Evolutionary conservation across 2,888 invertebrate species (phyloP).

Genomic region (Amphimallon solstitiale): DNA sequence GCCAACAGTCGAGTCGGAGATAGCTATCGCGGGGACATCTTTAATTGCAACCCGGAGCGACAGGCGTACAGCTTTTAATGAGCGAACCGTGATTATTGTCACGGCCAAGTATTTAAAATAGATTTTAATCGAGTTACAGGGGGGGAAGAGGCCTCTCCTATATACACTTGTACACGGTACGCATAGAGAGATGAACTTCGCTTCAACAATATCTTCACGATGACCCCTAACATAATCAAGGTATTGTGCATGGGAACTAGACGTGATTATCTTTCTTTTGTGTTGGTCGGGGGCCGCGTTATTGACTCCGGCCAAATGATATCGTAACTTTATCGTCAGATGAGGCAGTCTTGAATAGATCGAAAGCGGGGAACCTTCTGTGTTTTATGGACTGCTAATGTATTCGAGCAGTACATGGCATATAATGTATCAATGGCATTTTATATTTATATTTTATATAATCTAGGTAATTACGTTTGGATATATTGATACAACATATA

Average conservation of each 20-base stretch:
- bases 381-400: too few relatives aligned
- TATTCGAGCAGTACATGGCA: too few relatives aligned
- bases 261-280: constrained; percentile 48
- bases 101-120: constrained; percentile 32
- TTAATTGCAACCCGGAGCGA: constrained; percentile 33
- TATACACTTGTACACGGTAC: not conserved
- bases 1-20: not conserved
- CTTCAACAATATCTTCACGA: constrained; percentile 34
- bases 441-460: too few relatives aligned
- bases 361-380: not conserved
- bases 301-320: constrained; percentile 33
- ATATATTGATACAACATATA: too few relatives aligned
- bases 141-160: too few relatives aligned
- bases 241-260: constrained; percentile 48
- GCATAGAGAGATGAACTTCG: constrained; percentile 29
- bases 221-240: constrained; percentile 48
- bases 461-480: too few relatives aligned
- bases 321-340: constrained; percentile 24
- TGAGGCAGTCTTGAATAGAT: constrained; percentile 25
- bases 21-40: constrained; percentile 29
- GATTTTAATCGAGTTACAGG: constrained; percentile 32
- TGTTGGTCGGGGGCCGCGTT: constrained; percentile 30
- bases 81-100: constrained; percentile 34
- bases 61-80: constrained; percentile 30
- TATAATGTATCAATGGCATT: too few relatives aligned